These are phyloP conservation scores for Ectemnius lituratus DNA, from an alignment of 2,888 invertebrate genomes.

Conservation along the genomic window DNA sequence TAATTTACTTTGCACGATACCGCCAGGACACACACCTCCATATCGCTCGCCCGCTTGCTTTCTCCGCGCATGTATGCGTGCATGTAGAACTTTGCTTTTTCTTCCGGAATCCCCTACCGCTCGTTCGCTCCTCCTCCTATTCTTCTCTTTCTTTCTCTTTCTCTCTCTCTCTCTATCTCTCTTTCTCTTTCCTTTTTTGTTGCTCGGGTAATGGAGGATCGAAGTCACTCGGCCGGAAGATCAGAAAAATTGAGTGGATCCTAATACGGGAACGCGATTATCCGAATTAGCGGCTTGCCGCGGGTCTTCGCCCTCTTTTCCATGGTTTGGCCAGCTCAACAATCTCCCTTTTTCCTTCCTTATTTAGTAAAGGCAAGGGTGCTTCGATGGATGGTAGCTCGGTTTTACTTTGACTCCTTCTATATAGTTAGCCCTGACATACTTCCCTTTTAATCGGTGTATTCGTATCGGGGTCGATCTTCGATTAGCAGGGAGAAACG, in stretches of 20 bases:
- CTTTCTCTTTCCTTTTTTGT: conserved; percentile 42
- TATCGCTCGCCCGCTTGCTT: conserved; percentile 11
- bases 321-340: conserved; percentile 22
- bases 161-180: conserved; percentile 2
- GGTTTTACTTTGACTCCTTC: conserved; percentile 35
- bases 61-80: conserved; percentile 1
- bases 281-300: conserved; percentile 62
- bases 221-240: conserved; percentile 68
- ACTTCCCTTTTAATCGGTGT: conserved; percentile 1
- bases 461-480: not conserved
- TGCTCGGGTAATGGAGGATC: conserved; percentile 62
- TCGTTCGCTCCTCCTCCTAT: conserved; percentile 19
- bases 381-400: conserved; percentile 17
- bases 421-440: conserved; percentile 8
- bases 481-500: not conserved
- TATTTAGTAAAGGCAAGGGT: conserved; percentile 10
- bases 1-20: conserved; percentile 71
- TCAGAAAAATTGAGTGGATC: conserved; percentile 76
- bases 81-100: not conserved
- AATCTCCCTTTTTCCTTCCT: conserved; percentile 2
- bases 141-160: conserved; percentile 14
- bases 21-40: conserved; percentile 41
- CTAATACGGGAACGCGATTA: conserved; percentile 75
- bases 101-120: conserved; percentile 4
- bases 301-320: conserved; percentile 45